Conservation (phyloP, 2,797 vertebrate genomes). For the Kryptolebias ocellatus region DNA sequence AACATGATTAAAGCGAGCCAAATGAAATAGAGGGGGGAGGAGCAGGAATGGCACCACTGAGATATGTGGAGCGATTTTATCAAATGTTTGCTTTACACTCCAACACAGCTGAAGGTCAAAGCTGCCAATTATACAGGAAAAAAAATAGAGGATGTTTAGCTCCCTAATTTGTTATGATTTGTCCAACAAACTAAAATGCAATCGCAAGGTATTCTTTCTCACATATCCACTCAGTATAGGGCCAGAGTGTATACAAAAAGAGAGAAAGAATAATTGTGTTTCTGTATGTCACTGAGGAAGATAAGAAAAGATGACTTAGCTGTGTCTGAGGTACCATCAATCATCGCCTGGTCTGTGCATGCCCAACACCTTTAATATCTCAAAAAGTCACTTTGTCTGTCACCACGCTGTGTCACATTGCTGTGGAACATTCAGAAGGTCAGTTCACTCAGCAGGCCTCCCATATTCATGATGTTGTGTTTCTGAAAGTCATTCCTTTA, state of each 20-base stretch:
- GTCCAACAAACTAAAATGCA: conserved; percentile 10
- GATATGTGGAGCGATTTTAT: conserved; percentile 47
- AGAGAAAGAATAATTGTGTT: conserved; percentile 14
- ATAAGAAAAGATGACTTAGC: conserved; percentile 36
- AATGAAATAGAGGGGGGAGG: conserved; percentile 48
- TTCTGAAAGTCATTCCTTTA: conserved; percentile 46
- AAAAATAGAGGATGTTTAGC: conserved; percentile 34
- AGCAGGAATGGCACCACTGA: conserved; percentile 25
- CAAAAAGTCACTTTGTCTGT: conserved; percentile 61
- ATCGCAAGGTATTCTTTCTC: conserved; percentile 10
- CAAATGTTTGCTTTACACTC: conserved; percentile 57
- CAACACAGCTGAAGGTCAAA: conserved; percentile 61
- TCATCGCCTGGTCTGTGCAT: conserved; percentile 41
- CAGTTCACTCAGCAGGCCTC: conserved; percentile 29
- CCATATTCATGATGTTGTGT: conserved; percentile 43
- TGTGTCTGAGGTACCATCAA: conserved; percentile 32
- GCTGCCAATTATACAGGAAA: conserved; percentile 61
- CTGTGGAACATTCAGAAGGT: conserved; percentile 55
- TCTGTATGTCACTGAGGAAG: conserved; percentile 20
- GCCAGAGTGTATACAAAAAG: background rate
- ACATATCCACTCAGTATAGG: background rate
- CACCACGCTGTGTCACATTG: conserved; percentile 49
- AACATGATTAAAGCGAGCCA: conserved; percentile 69
- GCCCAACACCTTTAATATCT: conserved; percentile 50
- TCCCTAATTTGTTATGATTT: conserved; percentile 32